These are phyloP conservation scores for Scalopus aquaticus DNA, from an alignment of 2,113 vertebrate genomes.

Conservation along the genomic window DNA sequence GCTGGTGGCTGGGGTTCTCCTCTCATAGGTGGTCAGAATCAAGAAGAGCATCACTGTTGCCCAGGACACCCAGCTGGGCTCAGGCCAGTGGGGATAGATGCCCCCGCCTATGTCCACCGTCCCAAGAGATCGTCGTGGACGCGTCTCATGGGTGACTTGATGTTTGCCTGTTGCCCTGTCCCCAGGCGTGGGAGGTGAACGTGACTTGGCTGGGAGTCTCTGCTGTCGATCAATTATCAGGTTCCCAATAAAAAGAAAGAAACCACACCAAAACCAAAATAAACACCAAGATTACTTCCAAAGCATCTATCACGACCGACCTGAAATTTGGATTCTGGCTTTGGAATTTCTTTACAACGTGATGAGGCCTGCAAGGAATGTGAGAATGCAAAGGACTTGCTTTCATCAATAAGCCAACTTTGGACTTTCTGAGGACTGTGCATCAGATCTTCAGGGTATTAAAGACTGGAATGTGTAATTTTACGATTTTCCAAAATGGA, in stretches of 20 bases:
- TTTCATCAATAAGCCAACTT: neutral
- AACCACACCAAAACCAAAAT: neutral
- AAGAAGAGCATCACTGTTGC: neutral
- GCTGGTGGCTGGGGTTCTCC: neutral
- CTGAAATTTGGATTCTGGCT: neutral
- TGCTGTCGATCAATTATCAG: neutral
- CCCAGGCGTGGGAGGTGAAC: neutral
- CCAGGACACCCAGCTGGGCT: neutral
- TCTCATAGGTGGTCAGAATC: neutral
- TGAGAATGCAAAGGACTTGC: neutral
- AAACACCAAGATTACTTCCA: neutral
- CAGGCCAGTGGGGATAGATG: neutral
- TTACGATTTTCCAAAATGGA: constrained; percentile 73
- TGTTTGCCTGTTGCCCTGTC: rapidly evolving
- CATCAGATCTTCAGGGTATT: neutral
- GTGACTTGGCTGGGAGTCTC: neutral
- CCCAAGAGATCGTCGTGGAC: neutral
- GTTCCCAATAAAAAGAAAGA: neutral
- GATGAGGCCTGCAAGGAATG: neutral
- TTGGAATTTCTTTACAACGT: constrained; percentile 26
- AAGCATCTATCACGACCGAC: neutral
- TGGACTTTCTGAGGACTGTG: constrained; percentile 17
- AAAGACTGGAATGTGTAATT: constrained; percentile 65
- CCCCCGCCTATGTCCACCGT: neutral
- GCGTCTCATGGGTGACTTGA: neutral